Percentiles rank a stretch among this genome's conserved stretches.
These are phyloP conservation scores for Martes martes DNA, from an alignment of 2,113 vertebrate species.

Conservation along the genomic window DNA sequence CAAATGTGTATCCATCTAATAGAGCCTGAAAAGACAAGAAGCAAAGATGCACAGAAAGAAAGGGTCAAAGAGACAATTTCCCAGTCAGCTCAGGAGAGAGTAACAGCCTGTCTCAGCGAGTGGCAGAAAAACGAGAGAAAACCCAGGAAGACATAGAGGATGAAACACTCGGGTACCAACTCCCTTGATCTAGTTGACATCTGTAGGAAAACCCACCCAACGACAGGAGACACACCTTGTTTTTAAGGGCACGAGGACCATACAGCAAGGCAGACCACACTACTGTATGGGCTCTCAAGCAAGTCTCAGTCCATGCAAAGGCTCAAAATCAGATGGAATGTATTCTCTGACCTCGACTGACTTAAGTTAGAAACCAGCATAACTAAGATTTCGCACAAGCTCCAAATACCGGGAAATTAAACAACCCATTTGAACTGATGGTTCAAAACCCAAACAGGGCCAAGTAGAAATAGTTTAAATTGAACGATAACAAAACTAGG, in stretches of 20 bases:
- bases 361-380: not conserved
- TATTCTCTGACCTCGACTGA: not conserved
- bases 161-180: too few relatives aligned
- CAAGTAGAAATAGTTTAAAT: not conserved
- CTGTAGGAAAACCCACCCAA: not conserved
- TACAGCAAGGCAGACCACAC: not conserved
- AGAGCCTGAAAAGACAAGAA: not conserved
- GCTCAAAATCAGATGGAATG: not conserved
- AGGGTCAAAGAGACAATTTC: not conserved
- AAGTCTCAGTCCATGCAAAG: not conserved
- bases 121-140: not conserved
- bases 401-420: not conserved
- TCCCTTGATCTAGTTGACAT: not conserved
- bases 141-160: not conserved
- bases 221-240: too few relatives aligned
- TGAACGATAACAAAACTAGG: not conserved
- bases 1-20: not conserved
- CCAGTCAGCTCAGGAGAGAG: too few relatives aligned
- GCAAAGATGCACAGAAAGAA: not conserved
- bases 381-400: not conserved
- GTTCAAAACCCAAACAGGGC: too few relatives aligned
- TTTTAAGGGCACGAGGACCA: not conserved
- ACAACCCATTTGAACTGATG: not conserved
- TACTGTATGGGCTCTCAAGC: not conserved
- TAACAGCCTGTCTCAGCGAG: not conserved